A percentile compares a stretch with the other conserved stretches of the same genome.
These are phyloP conservation scores for Rachycentron canadum DNA, from an alignment of 2,797 vertebrate genomes.

Conservation along the genomic window DNA sequence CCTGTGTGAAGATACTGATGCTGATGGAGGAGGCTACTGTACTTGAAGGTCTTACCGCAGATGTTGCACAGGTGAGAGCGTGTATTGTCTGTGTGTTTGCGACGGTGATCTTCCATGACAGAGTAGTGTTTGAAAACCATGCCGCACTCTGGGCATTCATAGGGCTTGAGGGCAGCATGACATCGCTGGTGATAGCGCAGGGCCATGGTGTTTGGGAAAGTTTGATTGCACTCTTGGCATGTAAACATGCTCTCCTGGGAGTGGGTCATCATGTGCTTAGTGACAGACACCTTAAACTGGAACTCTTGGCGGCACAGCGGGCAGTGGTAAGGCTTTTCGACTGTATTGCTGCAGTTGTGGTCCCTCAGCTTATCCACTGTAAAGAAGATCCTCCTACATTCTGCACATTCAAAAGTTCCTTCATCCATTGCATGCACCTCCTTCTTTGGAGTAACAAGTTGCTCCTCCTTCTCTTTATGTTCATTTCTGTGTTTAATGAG, in stretches of 20 bases:
- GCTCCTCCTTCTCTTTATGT: slow-evolving; percentile 78
- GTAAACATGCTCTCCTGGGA: slow-evolving; percentile 79
- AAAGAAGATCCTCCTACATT: slow-evolving; percentile 76
- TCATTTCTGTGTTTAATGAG: slow-evolving; percentile 86
- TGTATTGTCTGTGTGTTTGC: slow-evolving; percentile 76
- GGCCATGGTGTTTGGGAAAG: slow-evolving; percentile 71
- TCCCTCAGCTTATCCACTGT: slow-evolving; percentile 75
- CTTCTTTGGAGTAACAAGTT: slow-evolving; percentile 51
- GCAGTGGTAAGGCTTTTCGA: slow-evolving; percentile 87
- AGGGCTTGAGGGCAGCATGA: slow-evolving; percentile 85
- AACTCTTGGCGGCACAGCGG: slow-evolving; percentile 88
- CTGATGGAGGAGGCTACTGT: slow-evolving; percentile 86
- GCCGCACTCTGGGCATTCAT: slow-evolving; percentile 86
- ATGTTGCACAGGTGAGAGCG: slow-evolving; percentile 81
- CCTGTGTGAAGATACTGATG: slow-evolving; percentile 88
- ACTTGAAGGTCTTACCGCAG: slow-evolving; percentile 86
- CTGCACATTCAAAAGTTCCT: slow-evolving; percentile 74
- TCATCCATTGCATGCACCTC: slow-evolving; percentile 45
- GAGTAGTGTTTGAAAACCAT: slow-evolving; percentile 87
- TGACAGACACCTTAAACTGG: slow-evolving; percentile 83
- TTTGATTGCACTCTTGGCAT: slow-evolving; percentile 85
- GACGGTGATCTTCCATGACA: slow-evolving; percentile 87
- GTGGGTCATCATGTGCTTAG: slow-evolving; percentile 86
- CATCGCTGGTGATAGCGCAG: slow-evolving; percentile 84
- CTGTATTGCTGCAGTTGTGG: slow-evolving; percentile 77